Conservation (phyloP, 2,113 vertebrate species). For the Lathamus discolor region DNA sequence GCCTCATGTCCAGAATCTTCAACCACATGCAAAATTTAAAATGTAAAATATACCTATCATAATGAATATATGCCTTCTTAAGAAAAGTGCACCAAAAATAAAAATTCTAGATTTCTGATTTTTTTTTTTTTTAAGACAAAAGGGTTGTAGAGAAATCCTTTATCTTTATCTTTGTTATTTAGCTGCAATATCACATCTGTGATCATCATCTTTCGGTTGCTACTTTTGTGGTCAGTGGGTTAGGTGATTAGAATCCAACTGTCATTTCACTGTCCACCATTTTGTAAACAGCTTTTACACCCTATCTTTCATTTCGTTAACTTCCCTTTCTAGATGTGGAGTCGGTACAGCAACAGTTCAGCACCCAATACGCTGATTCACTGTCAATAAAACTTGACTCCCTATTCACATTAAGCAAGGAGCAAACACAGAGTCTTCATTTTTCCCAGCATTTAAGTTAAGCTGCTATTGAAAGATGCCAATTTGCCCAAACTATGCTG, state of each 20-base stretch:
- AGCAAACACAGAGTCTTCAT: not conserved
- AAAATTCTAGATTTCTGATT: not conserved
- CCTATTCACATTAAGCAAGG: not conserved
- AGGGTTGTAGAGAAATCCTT: not conserved
- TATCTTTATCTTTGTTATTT: not conserved
- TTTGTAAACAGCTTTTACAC: not conserved
- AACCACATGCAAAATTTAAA: not conserved
- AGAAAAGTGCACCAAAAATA: not conserved
- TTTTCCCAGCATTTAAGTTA: not conserved
- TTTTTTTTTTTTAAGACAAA: not conserved
- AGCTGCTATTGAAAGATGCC: not conserved
- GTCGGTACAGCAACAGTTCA: not conserved
- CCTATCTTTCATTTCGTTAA: not conserved
- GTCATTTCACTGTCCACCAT: not conserved
- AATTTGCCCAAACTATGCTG: not conserved
- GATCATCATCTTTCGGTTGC: not conserved
- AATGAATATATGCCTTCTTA: too few species aligned
- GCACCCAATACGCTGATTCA: not conserved
- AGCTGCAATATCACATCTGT: not conserved
- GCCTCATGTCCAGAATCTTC: not conserved
- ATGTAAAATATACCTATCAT: not conserved
- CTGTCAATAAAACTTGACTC: not conserved
- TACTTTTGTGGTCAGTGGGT: not conserved
- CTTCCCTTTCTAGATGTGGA: not conserved
- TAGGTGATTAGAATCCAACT: not conserved